Percentiles rank a stretch among this genome's conserved stretches.
phyloP scores from a whole-genome alignment of 1,140 invertebrate species.

The Aphis gossypii region DNA sequence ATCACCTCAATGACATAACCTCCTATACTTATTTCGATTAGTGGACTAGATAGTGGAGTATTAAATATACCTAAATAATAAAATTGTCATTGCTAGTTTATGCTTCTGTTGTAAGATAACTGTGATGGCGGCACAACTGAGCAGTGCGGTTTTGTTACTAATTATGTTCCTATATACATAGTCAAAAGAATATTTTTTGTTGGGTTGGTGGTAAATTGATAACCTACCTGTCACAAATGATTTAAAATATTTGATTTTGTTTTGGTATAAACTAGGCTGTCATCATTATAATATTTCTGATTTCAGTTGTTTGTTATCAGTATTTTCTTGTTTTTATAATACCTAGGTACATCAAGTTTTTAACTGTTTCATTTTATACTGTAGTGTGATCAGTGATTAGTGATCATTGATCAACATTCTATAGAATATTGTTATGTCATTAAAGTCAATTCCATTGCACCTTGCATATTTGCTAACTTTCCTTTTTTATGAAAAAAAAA shows the following conservation, averaged over 20 bases:
- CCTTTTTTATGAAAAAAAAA: not conserved
- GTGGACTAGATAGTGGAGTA: not conserved
- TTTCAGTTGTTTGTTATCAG: not conserved
- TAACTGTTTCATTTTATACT: not conserved
- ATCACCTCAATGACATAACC: not conserved
- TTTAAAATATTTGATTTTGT: not conserved
- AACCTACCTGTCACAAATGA: not conserved
- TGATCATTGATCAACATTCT: not conserved
- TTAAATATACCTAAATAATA: not conserved
- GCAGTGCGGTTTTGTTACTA: not conserved
- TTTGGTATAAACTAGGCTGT: not conserved
- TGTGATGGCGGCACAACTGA: not conserved
- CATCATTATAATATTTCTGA: not conserved
- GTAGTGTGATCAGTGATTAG: not conserved
- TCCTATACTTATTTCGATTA: not conserved
- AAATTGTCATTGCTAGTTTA: not conserved
- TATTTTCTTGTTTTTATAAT: too few relatives aligned
- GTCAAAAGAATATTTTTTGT: not conserved
- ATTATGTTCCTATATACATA: not conserved
- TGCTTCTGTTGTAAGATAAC: not conserved
- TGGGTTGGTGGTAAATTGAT: not conserved
- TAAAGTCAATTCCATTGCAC: not conserved
- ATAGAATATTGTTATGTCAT: not conserved
- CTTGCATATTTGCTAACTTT: not conserved
- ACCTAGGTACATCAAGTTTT: not conserved